Evolutionary conservation across 2,888 invertebrate genomes (phyloP).

Genomic region (Torymus aiolomorphi): DNA sequence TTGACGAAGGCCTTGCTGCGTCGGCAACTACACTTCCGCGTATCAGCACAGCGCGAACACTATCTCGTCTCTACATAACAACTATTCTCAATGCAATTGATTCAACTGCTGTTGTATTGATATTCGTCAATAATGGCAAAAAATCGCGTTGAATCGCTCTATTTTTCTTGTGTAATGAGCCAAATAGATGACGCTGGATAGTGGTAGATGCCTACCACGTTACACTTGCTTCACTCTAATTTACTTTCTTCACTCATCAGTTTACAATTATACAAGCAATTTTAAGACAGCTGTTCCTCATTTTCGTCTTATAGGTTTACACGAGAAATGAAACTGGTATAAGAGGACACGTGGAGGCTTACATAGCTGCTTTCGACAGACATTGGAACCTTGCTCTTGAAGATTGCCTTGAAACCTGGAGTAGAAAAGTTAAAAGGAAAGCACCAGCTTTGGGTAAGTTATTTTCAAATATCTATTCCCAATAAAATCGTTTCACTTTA

Average conservation of each 20-base stretch:
- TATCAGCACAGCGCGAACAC: constrained; percentile 62
- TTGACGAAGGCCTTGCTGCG: constrained; percentile 71
- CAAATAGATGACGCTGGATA: too few relatives aligned
- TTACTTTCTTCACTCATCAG: too few relatives aligned
- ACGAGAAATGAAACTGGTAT: constrained; percentile 85
- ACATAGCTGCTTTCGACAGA: constrained; percentile 91
- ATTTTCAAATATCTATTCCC: too few relatives aligned
- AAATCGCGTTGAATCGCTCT: neutral
- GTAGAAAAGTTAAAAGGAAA: constrained; percentile 80
- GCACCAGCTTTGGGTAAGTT: constrained; percentile 79
- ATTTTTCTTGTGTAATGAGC: constrained; percentile 10
- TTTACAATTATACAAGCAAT: too few relatives aligned
- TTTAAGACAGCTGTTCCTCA: too few relatives aligned
- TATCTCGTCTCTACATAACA: constrained; percentile 64
- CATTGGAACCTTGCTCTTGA: constrained; percentile 93
- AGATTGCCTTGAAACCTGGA: constrained; percentile 90
- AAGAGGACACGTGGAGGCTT: constrained; percentile 87
- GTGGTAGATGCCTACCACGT: too few relatives aligned
- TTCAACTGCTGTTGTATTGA: constrained; percentile 33
- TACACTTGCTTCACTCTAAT: too few relatives aligned
- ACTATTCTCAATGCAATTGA: constrained; percentile 44
- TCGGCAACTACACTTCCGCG: constrained; percentile 70
- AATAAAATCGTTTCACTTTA: too few relatives aligned
- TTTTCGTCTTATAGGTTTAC: constrained; percentile 79
- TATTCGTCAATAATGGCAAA: constrained; percentile 7